Conservation (phyloP, 2,888 invertebrate species). For the Heliconius sara region DNA sequence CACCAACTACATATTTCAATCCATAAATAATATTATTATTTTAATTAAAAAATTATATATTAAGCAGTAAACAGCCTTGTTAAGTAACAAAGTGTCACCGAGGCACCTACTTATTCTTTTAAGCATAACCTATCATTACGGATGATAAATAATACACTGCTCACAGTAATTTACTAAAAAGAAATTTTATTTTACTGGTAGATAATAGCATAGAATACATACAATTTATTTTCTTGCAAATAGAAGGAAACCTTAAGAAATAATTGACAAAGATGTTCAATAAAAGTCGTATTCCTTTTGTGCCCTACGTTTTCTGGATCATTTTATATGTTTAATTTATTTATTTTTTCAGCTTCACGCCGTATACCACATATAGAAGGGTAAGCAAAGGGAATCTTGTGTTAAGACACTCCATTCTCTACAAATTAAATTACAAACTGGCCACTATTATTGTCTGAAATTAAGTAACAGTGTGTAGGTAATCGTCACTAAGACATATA, state of each 20-base stretch:
- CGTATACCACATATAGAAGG: too few relatives aligned
- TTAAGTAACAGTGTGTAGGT: too few relatives aligned
- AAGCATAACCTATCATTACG: neutral
- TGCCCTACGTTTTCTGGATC: too few relatives aligned
- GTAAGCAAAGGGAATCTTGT: too few relatives aligned
- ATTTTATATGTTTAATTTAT: too few relatives aligned
- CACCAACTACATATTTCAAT: neutral
- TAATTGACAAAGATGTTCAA: conserved; percentile 35
- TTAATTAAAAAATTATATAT: neutral
- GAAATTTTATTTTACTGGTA: conserved; percentile 2
- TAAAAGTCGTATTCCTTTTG: conserved; percentile 28
- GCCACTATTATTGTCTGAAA: too few relatives aligned
- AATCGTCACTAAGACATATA: too few relatives aligned
- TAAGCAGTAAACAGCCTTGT: neutral
- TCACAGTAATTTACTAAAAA: neutral
- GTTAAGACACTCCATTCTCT: too few relatives aligned
- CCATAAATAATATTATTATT: neutral
- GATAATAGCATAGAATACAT: neutral
- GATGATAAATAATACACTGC: neutral
- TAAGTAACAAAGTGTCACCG: neutral
- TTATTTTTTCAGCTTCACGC: too few relatives aligned
- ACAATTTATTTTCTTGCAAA: neutral
- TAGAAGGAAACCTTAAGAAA: conserved; percentile 34
- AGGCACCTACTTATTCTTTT: neutral
- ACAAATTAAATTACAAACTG: too few relatives aligned